A percentile compares a stretch with the other conserved stretches of the same genome.
Evolutionary conservation across 2,888 invertebrate genomes (phyloP).

Genomic region (Atrina japonica): DNA sequence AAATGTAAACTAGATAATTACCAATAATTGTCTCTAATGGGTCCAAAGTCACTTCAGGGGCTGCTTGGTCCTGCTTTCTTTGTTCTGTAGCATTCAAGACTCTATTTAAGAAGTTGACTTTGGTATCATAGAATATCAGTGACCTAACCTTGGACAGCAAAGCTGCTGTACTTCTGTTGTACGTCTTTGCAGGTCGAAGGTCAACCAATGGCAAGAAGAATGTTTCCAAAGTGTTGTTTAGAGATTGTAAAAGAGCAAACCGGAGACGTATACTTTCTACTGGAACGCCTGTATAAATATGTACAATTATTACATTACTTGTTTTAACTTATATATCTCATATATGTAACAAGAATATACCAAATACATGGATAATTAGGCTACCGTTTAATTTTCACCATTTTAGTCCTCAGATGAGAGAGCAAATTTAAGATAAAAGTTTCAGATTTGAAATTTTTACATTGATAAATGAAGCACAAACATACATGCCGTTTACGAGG

Average conservation of each 20-base stretch:
- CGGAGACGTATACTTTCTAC: conserved; percentile 76
- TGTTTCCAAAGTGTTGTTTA: conserved; percentile 77
- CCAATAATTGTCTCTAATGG: conserved; percentile 79
- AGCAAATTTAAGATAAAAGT: too few species aligned
- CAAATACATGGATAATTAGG: too few species aligned
- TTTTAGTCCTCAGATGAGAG: too few species aligned
- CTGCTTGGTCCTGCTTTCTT: conserved; percentile 78
- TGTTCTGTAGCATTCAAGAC: conserved; percentile 78
- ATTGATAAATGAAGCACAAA: too few species aligned
- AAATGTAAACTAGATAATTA: too few species aligned
- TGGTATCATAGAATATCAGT: conserved; percentile 77
- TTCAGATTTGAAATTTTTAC: too few species aligned
- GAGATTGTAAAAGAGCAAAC: conserved; percentile 76
- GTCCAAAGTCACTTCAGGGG: conserved; percentile 79
- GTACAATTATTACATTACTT: neutral
- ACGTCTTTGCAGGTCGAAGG: conserved; percentile 71
- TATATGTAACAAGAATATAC: too few species aligned
- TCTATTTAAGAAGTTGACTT: conserved; percentile 74
- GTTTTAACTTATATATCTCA: neutral
- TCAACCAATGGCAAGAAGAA: conserved; percentile 78
- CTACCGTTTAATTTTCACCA: too few species aligned
- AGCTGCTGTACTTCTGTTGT: conserved; percentile 73
- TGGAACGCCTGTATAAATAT: conserved; percentile 66
- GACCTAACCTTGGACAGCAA: conserved; percentile 68
- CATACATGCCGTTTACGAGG: too few species aligned